Conservation (phyloP, 2,113 vertebrate genomes). For the Lampris incognitus region DNA sequence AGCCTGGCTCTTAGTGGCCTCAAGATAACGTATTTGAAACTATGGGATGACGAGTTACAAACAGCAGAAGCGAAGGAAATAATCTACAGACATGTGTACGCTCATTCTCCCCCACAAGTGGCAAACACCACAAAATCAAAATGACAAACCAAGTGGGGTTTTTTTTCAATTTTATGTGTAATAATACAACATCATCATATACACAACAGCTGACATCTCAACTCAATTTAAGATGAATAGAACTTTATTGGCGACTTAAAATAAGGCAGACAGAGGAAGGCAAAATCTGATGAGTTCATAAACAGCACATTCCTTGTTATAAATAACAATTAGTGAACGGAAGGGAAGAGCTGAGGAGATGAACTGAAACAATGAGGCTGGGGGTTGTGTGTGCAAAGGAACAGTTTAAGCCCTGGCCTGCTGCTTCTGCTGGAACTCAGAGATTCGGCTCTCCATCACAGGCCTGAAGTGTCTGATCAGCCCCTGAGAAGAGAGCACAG, state of each 20-base stretch:
- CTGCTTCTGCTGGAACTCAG: constrained; percentile 73
- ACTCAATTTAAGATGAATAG: constrained; percentile 51
- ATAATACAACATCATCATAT: constrained; percentile 4
- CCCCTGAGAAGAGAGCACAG: constrained; percentile 68
- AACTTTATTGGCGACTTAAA: constrained; percentile 72
- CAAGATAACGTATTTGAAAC: too few species aligned
- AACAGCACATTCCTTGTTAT: constrained; percentile 56
- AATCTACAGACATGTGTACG: too few species aligned
- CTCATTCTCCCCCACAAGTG: neutral
- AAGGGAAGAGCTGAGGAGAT: constrained; percentile 8
- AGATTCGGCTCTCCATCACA: constrained; percentile 82
- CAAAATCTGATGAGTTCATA: constrained; percentile 29
- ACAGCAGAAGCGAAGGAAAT: too few species aligned
- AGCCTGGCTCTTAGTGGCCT: too few species aligned
- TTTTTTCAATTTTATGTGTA: neutral
- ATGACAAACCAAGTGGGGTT: neutral
- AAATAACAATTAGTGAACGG: constrained; percentile 67
- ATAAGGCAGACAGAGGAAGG: constrained; percentile 55
- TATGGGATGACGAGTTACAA: too few species aligned
- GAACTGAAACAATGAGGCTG: neutral
- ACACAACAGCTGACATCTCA: neutral
- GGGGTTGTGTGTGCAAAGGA: neutral
- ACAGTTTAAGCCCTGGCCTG: constrained; percentile 71
- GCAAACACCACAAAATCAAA: neutral
- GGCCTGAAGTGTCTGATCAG: constrained; percentile 85